A percentile compares a stretch with the other conserved stretches of the same genome.
Conservation (phyloP, 2,113 vertebrate species). For the Poeciliopsis occidentalis region DNA sequence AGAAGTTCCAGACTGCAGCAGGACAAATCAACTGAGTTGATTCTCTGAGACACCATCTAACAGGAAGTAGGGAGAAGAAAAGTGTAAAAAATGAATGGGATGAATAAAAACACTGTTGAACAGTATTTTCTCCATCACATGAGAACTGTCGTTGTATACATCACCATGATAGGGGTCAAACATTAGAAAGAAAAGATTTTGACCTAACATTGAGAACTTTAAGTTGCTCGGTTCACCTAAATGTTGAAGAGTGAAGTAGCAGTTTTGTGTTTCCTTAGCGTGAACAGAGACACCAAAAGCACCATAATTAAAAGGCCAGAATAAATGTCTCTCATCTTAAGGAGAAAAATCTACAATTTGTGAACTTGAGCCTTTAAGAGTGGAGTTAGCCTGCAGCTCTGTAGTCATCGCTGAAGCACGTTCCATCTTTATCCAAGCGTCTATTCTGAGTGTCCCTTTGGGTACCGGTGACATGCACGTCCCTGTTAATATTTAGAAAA, state of each 20-base stretch:
- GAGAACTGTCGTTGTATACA: no score
- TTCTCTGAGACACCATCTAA: constrained; percentile 96
- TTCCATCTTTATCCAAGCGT: constrained; percentile 62
- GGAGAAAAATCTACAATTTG: constrained; percentile 8
- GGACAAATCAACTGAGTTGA: constrained; percentile 97
- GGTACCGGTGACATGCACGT: constrained; percentile 72
- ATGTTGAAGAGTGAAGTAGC: neutral
- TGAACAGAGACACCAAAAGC: neutral
- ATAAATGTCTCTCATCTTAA: neutral
- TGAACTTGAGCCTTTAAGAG: constrained; percentile 40
- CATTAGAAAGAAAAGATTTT: constrained; percentile 24
- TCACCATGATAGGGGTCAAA: no score
- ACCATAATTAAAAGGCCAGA: constrained; percentile 11
- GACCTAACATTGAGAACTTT: constrained; percentile 19
- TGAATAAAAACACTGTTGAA: constrained; percentile 41
- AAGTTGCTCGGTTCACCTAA: constrained; percentile 35
- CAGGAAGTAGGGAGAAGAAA: constrained; percentile 16
- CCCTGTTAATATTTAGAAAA: constrained; percentile 79
- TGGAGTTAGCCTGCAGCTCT: constrained; percentile 49
- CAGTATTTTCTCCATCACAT: constrained; percentile 58
- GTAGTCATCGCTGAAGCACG: constrained; percentile 51
- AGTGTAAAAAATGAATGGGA: constrained; percentile 17
- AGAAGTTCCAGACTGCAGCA: constrained; percentile 96
- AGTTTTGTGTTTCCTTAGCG: constrained; percentile 15
- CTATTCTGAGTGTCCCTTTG: constrained; percentile 81